These are phyloP conservation scores for Exephanes ischioxanthus DNA, from an alignment of 2,888 invertebrate genomes.

Conservation along the genomic window DNA sequence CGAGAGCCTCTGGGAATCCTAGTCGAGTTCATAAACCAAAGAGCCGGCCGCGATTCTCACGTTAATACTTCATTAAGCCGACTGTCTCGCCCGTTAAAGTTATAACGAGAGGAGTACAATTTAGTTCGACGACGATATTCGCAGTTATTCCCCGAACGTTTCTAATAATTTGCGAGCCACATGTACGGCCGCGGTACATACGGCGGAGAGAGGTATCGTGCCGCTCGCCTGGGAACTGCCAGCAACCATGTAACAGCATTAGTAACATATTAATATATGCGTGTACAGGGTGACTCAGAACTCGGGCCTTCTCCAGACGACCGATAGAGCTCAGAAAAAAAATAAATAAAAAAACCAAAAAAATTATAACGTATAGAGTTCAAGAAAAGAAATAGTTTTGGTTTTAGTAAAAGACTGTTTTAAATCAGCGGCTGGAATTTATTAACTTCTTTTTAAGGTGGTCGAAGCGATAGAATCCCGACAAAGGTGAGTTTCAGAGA, in stretches of 20 bases:
- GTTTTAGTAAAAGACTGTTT: no score
- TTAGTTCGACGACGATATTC: conserved; percentile 31
- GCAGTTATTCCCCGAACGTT: conserved; percentile 31
- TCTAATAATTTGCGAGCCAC: conserved; percentile 17
- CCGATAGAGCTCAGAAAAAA: background rate
- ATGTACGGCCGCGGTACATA: background rate
- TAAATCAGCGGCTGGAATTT: no score
- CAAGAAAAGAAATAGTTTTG: no score
- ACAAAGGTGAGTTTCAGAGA: no score
- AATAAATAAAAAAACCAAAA: no score
- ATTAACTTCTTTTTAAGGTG: no score
- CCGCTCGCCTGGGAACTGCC: conserved; percentile 38
- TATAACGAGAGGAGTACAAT: conserved; percentile 34
- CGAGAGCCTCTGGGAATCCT: conserved; percentile 30
- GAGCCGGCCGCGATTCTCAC: conserved; percentile 15
- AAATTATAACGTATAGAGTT: no score
- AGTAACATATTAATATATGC: conserved; percentile 36
- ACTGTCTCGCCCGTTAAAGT: conserved; percentile 42
- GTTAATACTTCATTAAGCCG: conserved; percentile 43
- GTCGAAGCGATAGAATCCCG: no score
- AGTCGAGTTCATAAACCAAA: conserved; percentile 13
- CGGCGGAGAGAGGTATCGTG: background rate
- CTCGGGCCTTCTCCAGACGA: background rate
- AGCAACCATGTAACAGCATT: conserved; percentile 36
- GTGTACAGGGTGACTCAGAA: conserved; percentile 26